Conservation (phyloP, 64 coral and sea anemone genomes). For the Anthopleura sola region DNA sequence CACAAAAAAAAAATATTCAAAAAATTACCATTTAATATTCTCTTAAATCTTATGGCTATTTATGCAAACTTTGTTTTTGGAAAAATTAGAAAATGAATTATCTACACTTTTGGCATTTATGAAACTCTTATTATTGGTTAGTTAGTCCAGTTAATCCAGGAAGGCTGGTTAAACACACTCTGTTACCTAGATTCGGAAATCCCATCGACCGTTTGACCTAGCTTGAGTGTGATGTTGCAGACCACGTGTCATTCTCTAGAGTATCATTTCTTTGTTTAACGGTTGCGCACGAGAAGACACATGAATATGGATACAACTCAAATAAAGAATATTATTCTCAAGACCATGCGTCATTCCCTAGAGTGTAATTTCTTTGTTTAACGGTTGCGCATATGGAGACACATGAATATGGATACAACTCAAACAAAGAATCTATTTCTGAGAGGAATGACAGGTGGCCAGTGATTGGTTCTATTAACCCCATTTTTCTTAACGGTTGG, state of each 20-base stretch:
- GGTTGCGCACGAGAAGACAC: background rate
- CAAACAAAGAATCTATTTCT: too few species aligned
- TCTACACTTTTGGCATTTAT: background rate
- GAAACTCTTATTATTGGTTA: background rate
- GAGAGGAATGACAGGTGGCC: too few species aligned
- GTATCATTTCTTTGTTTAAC: background rate
- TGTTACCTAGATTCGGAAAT: background rate
- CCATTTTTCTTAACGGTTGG: too few species aligned
- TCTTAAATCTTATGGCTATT: conserved; percentile 12
- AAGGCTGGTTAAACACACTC: background rate
- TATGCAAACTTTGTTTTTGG: conserved; percentile 5
- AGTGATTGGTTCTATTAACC: too few species aligned
- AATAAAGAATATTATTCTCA: too few species aligned
- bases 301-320: too few species aligned
- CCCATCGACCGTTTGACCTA: background rate
- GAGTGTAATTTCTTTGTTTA: background rate
- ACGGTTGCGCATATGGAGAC: background rate
- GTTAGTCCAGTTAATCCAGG: background rate
- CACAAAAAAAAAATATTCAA: background rate
- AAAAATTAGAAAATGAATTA: conserved; percentile 24
- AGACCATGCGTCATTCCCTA: background rate
- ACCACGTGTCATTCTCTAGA: background rate
- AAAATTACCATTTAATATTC: conserved; percentile 17
- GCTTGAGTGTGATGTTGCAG: too few species aligned
- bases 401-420: too few species aligned